A percentile compares a stretch with the other conserved stretches of the same genome.
Conservation (phyloP, 1,140 invertebrate genomes). For the Agrypnia vestita region DNA sequence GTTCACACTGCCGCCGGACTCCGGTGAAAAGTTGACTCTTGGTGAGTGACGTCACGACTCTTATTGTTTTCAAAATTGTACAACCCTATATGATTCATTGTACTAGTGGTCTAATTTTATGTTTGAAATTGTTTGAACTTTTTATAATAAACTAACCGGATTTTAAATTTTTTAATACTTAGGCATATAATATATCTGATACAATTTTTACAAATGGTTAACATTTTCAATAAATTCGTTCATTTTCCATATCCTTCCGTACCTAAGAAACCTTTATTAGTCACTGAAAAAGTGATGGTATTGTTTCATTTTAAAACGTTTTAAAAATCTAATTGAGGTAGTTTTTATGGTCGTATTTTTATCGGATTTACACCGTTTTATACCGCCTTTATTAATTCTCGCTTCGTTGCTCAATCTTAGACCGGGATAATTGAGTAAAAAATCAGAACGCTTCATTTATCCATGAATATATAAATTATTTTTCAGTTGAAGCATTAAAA, state of each 20-base stretch:
- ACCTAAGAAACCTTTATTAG: no score
- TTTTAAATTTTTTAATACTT: background rate
- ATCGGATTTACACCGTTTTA: constrained; percentile 42
- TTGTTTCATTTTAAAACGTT: background rate
- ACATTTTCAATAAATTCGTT: no score
- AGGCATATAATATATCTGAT: background rate
- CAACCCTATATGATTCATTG: no score
- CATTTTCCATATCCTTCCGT: no score
- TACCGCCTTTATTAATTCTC: constrained; percentile 38
- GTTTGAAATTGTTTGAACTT: no score
- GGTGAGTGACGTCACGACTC: constrained; percentile 78
- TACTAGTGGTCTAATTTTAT: no score
- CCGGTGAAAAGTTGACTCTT: constrained; percentile 98
- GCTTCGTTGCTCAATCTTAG: background rate
- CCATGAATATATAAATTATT: no score
- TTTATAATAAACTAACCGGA: no score
- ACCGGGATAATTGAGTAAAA: background rate
- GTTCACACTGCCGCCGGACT: constrained; percentile 98
- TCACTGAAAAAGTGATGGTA: background rate
- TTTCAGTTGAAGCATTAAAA: no score
- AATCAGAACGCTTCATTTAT: background rate
- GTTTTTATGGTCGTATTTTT: constrained; percentile 37
- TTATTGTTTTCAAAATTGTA: background rate
- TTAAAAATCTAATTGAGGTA: constrained; percentile 10
- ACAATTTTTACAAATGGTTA: background rate